Conservation (phyloP, 2,113 vertebrate genomes). For the Craseonycteris thonglongyai region DNA sequence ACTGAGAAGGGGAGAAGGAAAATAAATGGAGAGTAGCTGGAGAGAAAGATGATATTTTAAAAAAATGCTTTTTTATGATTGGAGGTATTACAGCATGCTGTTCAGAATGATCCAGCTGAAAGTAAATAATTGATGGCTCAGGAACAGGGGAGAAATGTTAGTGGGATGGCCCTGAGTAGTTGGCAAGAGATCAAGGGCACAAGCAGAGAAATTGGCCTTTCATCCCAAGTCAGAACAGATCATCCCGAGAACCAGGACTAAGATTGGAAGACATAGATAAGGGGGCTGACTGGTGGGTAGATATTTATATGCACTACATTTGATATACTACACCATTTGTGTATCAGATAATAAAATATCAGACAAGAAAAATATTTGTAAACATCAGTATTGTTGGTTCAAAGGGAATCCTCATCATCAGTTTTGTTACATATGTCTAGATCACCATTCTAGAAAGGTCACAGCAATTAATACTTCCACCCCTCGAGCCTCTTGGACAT, state of each 20-base stretch:
- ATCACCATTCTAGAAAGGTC: neutral
- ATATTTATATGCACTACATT: neutral
- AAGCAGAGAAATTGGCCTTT: neutral
- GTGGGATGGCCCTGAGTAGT: neutral
- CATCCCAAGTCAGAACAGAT: neutral
- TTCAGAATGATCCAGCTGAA: neutral
- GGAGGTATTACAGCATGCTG: neutral
- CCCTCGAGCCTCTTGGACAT: neutral
- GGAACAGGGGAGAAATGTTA: neutral
- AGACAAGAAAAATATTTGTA: neutral
- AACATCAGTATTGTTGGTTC: neutral
- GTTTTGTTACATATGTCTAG: neutral
- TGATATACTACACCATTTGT: neutral
- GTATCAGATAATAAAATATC: neutral
- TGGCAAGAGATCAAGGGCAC: neutral
- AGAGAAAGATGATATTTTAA: neutral
- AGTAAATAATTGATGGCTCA: neutral
- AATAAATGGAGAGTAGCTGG: neutral
- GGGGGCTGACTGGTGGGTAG: neutral
- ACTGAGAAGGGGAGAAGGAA: neutral
- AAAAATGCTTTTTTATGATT: neutral
- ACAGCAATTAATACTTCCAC: neutral
- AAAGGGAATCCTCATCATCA: neutral
- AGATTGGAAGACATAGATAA: neutral
- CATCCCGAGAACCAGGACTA: neutral